Conservation (phyloP, 2,888 invertebrate genomes). For the Dilophus febrilis region DNA sequence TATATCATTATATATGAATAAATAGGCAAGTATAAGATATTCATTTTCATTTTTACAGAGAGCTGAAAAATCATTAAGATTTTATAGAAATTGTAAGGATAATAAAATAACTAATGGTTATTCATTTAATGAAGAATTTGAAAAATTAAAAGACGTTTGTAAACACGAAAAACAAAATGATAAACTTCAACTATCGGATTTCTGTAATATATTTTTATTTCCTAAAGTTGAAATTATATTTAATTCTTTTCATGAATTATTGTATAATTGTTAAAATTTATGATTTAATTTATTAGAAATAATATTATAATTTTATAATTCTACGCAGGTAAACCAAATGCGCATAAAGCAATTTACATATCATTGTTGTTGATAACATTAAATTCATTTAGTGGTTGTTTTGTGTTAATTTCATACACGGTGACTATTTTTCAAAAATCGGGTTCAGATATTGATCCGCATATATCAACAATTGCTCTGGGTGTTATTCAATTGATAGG, state of each 20-base stretch:
- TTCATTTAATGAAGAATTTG: not conserved
- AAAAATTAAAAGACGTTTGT: too few species aligned
- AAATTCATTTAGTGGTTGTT: conserved; percentile 10
- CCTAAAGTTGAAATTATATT: conserved; percentile 8
- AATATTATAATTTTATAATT: too few species aligned
- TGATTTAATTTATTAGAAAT: too few species aligned
- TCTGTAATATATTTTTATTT: too few species aligned
- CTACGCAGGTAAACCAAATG: too few species aligned
- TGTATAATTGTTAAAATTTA: too few species aligned
- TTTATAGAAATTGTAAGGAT: conserved; percentile 4
- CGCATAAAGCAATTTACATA: not conserved
- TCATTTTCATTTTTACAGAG: not conserved
- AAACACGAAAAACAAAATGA: too few species aligned
- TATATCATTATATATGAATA: too few species aligned
- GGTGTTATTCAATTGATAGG: conserved; percentile 10
- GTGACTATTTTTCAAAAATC: conserved; percentile 10
- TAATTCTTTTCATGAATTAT: conserved; percentile 1
- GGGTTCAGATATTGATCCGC: conserved; percentile 9
- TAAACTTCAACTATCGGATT: not conserved
- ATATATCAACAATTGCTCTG: conserved; percentile 10
- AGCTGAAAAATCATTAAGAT: conserved; percentile 6
- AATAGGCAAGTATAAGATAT: not conserved
- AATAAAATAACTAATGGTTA: conserved; percentile 2
- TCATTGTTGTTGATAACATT: conserved; percentile 9
- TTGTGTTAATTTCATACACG: conserved; percentile 10